These are phyloP conservation scores for Myotis lucifugus DNA, from an alignment of 2,113 vertebrate species.

Conservation along the genomic window DNA sequence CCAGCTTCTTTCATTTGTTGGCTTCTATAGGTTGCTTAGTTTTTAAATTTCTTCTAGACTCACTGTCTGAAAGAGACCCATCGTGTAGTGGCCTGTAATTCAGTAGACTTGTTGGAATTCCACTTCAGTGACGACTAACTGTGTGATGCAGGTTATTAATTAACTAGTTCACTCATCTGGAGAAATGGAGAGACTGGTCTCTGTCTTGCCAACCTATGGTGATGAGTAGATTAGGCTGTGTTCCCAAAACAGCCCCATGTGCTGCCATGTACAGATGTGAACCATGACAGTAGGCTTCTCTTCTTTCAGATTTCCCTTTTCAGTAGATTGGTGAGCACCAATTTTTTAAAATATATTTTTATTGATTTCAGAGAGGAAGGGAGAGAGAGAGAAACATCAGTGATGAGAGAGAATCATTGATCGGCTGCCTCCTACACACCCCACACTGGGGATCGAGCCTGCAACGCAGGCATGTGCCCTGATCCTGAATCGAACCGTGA, in stretches of 20 bases:
- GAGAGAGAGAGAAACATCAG: no score
- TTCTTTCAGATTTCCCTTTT: background rate
- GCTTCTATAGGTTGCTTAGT: background rate
- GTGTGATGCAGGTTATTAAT: background rate
- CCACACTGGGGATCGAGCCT: no score
- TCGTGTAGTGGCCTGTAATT: background rate
- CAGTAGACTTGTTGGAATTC: background rate
- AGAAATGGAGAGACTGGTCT: background rate
- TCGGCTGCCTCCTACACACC: no score
- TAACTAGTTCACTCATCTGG: background rate
- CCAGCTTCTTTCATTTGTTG: background rate
- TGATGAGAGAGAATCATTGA: no score
- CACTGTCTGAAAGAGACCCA: background rate
- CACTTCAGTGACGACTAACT: background rate
- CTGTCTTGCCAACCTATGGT: background rate
- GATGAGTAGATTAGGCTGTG: background rate
- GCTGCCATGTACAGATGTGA: fast-evolving
- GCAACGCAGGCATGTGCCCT: no score
- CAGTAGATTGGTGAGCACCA: background rate
- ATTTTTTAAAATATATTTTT: no score
- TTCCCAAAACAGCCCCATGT: background rate
- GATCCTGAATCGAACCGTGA: no score
- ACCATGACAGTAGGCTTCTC: fast-evolving
- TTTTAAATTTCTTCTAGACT: background rate
- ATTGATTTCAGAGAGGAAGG: no score